Base-by-base conservation (phyloP, 1,140 invertebrate species). In the Pseudoatta argentina region DNA sequence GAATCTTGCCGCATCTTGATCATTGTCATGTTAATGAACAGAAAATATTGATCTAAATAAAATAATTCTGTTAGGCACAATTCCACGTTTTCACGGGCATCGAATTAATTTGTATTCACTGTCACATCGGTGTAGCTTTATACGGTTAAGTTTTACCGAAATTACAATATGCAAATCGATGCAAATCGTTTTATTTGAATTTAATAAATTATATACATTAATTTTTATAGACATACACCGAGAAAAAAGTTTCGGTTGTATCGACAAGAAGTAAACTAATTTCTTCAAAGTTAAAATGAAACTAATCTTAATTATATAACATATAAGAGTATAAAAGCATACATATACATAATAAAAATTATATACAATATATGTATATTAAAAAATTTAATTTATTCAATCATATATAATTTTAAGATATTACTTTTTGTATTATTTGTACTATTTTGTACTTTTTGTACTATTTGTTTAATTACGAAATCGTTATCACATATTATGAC, bases 21-120 rank as follows among this genome's bases (percentile, higher is more conserved):
- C 85, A 86, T 91, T 91, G 59, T 91, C n/a, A 91, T 87, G 88
- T 66, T 87, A 91, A 90, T 87, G 59, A 79, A 69, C 53, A 51
- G 64, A 51, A 66, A 88, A 78, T 69, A n/a, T 67, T 51, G 44
- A 44, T 21, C 30, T 51, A 30, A 21, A 10, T 21, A 16, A 53
- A 44, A 44, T 18, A n/a, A 67, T 7, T 12, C 67, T n/a, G 14
- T 39, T 55, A 30, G 27, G 30, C 30, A 21, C 55, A 67, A 67
- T 14, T 24, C 24, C 57, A 24, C 48, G 51, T 69, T 44, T 81
- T 57, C 53, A 71, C 21, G 53, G 6, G 64, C 14, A 24, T 72
- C 10, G 59, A 82, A 82, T 72, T 39, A n/a, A 21, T 59, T 57
- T 34, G 16, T 71, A 21, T 30, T 14, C 5, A 27, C 10, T 16